A percentile compares a stretch with the other conserved stretches of the same genome.
Evolutionary conservation across 92 coral and sea anemone genomes (phyloP).

Genomic region (Epizoanthus stellaris): DNA sequence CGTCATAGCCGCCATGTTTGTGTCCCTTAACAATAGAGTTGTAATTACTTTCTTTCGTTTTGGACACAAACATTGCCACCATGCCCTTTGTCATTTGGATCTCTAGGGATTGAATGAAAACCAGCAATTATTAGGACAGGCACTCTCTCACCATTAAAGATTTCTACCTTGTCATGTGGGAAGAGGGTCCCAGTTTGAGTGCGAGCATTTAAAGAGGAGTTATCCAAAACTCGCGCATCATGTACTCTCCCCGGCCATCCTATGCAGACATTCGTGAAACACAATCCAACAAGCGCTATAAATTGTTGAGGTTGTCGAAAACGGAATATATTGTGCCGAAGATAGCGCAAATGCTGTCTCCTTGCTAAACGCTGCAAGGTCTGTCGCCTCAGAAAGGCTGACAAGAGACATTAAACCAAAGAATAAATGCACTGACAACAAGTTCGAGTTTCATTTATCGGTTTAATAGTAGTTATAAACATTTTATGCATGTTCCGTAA

Average conservation of each 20-base stretch:
- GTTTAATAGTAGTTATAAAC: neutral
- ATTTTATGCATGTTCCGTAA: too few species aligned
- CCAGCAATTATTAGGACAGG: neutral
- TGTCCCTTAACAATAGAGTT: too few species aligned
- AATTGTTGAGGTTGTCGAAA: neutral
- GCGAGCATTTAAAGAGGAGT: constrained; percentile 23
- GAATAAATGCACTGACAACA: constrained; percentile 10
- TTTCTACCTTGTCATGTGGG: neutral
- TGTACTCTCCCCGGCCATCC: constrained; percentile 61
- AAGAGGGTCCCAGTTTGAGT: neutral
- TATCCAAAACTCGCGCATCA: constrained; percentile 36
- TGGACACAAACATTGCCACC: too few species aligned
- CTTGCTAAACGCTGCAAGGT: neutral
- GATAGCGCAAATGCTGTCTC: constrained; percentile 20
- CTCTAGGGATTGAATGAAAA: too few species aligned
- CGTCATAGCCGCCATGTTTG: too few species aligned
- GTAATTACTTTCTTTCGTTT: too few species aligned
- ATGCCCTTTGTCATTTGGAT: too few species aligned
- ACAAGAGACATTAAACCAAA: neutral
- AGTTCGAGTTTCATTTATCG: constrained; percentile 6
- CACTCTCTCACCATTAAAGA: constrained; percentile 26
- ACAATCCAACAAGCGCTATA: neutral
- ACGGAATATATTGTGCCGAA: constrained; percentile 12
- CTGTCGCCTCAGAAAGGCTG: neutral
- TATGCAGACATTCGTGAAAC: constrained; percentile 46